Evolutionary conservation across 2,113 vertebrate genomes (phyloP), one percentile per base, ranked within the genome.

Genomic region (Boulengerochromis microlepis): DNA sequence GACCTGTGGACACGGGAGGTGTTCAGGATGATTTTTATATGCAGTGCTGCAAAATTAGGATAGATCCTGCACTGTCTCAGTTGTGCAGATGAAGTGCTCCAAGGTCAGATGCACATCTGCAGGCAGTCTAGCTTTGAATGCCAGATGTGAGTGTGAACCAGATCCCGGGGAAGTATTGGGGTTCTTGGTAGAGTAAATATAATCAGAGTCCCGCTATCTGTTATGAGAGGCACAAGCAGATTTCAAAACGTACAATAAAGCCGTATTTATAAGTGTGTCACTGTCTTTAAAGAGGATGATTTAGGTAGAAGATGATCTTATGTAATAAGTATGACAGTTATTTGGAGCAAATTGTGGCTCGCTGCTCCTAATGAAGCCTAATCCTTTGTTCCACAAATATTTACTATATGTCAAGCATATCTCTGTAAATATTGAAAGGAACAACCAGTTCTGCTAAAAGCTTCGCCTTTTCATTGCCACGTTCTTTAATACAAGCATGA

Each of bases 141-240:
- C 78, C 89, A 92, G 88, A 90, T 87, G 89, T 87, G 86, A 85
- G 59, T 64, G 11, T 24, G 10, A n/a, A 15, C 26, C 64, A 80
- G 54, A n/a, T 83, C 40, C 56, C 11, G 7, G 12, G 13, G 71
- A 78, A 69, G 22, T 45, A 18, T 52, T 5, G 8, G 12, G 26
- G 54, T 59, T 81, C 42, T 38, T 15, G 13, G 22, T 42, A 16
- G n/a, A 61, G 81, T 11, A 2, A 81, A 56, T 12, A n/a, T 5
- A 80, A 85, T 15, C 11, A 38, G 45, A 50, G 26, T 19, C 16
- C 16, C 10, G 2, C 74, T 78, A 50, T 78, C 42, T 52, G 45
- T 78, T 31, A 33, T 52, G 42, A 35, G 38, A 57, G 26, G 7
- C 40, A 33, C 40, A 5, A 84, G 31, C 61, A 54, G 31, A 53